phyloP scores from a whole-genome alignment of 2,888 invertebrate genomes.

The Chrysomela aeneicollis region DNA sequence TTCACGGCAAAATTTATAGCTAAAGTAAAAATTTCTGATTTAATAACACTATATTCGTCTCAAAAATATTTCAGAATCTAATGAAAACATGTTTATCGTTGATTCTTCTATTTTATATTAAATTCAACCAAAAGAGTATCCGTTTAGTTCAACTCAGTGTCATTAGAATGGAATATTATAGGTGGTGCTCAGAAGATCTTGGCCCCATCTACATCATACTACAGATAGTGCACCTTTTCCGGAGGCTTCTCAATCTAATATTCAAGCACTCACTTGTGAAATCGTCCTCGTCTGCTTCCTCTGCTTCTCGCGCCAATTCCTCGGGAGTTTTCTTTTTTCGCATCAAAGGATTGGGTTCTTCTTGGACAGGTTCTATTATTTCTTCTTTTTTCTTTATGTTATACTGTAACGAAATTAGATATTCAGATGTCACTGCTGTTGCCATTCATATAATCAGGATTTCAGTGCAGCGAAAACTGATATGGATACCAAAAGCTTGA shows the following conservation, averaged over 20 bases:
- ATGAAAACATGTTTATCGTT: constrained; percentile 1
- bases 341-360: constrained; percentile 93
- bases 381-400: constrained; percentile 98
- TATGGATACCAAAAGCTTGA: too few relatives aligned
- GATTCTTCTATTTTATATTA: too few relatives aligned
- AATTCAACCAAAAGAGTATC: too few relatives aligned
- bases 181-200: too few relatives aligned
- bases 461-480: too few relatives aligned
- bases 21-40: too few relatives aligned
- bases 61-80: too few relatives aligned
- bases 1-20: too few relatives aligned
- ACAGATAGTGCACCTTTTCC: constrained; percentile 53
- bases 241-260: constrained; percentile 52
- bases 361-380: constrained; percentile 82
- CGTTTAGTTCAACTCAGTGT: too few relatives aligned
- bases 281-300: constrained; percentile 94
- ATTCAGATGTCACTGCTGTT: constrained; percentile 47
- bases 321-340: constrained; percentile 99
- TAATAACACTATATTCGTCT: constrained; percentile 1
- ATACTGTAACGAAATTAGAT: constrained; percentile 76
- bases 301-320: constrained; percentile 95
- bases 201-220: constrained; percentile 49
- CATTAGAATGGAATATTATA: too few relatives aligned
- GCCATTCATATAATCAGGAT: background rate
- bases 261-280: constrained; percentile 83